These are phyloP conservation scores for Chelon auratus DNA, from an alignment of 2,797 vertebrate genomes.

Conservation along the genomic window DNA sequence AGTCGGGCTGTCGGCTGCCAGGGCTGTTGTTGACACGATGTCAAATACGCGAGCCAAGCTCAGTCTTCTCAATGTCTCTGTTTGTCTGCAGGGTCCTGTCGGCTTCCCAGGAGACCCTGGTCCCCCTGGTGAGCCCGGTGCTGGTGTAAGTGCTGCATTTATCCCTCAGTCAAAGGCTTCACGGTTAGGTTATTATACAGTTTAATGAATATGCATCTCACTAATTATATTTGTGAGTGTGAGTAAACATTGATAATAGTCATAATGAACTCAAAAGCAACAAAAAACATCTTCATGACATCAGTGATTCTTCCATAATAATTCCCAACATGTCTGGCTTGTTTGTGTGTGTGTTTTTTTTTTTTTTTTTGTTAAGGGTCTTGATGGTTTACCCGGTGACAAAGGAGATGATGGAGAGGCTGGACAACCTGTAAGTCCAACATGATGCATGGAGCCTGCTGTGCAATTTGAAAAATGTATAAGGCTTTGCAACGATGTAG, in stretches of 20 bases:
- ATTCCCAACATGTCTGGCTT: background rate
- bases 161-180: slow-evolving; percentile 8
- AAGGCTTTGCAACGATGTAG: background rate
- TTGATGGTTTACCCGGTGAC: slow-evolving; percentile 92
- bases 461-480: background rate
- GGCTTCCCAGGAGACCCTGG: slow-evolving; percentile 99
- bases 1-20: slow-evolving; percentile 42
- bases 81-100: slow-evolving; percentile 89
- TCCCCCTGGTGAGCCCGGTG: slow-evolving; percentile 95
- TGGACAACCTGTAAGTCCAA: slow-evolving; percentile 91
- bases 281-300: background rate
- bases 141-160: slow-evolving; percentile 88
- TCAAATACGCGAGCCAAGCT: slow-evolving; percentile 51
- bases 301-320: background rate
- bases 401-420: slow-evolving; percentile 98
- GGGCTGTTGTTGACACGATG: slow-evolving; percentile 50
- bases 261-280: background rate
- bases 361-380: slow-evolving; percentile 82
- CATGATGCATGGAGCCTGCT: background rate
- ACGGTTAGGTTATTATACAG: background rate
- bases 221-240: background rate
- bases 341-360: slow-evolving; percentile 23
- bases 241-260: background rate
- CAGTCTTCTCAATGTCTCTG: slow-evolving; percentile 34
- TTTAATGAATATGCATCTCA: background rate